Percentiles rank a stretch among this genome's conserved stretches.
phyloP scores from a whole-genome alignment of 2,888 invertebrate species.

The Microctonus brassicae region DNA sequence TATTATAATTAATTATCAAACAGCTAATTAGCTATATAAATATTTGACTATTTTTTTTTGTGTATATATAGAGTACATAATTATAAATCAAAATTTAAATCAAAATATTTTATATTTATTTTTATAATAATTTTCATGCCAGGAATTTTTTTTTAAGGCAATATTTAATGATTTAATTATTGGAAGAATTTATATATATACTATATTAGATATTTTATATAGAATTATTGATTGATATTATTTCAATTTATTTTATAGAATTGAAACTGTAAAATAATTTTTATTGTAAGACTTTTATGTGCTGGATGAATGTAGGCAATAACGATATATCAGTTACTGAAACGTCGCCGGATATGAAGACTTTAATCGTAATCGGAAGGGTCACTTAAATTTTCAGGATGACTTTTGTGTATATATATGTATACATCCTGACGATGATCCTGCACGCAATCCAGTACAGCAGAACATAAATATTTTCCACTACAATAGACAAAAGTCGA shows the following conservation, averaged over 20 bases:
- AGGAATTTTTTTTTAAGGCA: no score
- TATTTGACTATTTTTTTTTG: no score
- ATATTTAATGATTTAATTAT: no score
- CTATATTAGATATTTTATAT: no score
- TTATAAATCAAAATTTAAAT: no score
- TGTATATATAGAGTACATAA: no score
- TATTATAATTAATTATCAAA: no score
- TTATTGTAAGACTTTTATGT: background rate
- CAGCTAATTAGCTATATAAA: no score
- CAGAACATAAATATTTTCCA: constrained; percentile 63
- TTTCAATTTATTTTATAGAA: background rate
- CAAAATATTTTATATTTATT: no score
- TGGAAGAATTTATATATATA: no score
- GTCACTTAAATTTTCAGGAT: constrained; percentile 33
- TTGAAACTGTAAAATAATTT: background rate
- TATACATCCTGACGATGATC: background rate
- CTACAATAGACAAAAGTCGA: constrained; percentile 52
- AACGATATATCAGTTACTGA: constrained; percentile 26
- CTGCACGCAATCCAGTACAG: background rate
- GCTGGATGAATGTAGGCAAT: background rate
- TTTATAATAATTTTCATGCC: no score
- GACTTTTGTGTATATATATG: constrained; percentile 15
- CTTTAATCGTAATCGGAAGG: constrained; percentile 32
- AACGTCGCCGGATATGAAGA: background rate
- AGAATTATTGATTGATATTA: no score